A percentile compares a stretch with the other conserved stretches of the same genome.
Evolutionary conservation across 2,113 vertebrate genomes (phyloP).

Genomic region (Python bivittatus): DNA sequence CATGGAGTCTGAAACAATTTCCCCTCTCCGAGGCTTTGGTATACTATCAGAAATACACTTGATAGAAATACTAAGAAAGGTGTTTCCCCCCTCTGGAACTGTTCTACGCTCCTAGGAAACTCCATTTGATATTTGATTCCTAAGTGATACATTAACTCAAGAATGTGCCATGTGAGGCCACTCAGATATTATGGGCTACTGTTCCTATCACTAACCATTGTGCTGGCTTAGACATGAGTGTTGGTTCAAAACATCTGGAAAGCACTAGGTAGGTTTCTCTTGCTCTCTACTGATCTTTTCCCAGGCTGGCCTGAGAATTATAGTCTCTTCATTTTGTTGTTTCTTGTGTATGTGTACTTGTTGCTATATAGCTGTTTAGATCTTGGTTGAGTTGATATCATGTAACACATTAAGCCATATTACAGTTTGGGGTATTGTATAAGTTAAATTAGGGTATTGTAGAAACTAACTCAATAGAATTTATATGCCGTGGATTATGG

Average conservation of each 20-base stretch:
- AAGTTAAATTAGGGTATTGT: not conserved
- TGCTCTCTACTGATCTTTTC: not conserved
- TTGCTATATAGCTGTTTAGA: not conserved
- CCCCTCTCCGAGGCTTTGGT: not conserved
- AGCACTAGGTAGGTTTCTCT: not conserved
- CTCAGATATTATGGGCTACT: not conserved
- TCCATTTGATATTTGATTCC: not conserved
- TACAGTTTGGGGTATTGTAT: not conserved
- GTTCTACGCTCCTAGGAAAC: not conserved
- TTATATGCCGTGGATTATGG: not conserved
- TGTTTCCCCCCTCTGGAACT: not conserved
- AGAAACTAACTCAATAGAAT: not conserved
- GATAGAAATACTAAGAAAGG: not conserved
- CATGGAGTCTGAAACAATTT: not conserved
- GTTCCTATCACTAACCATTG: not conserved
- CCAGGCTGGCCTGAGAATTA: not conserved
- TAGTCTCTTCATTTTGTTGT: not conserved
- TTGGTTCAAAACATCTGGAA: not conserved
- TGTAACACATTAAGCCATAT: not conserved
- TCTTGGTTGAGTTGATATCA: not conserved
- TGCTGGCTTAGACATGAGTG: not conserved
- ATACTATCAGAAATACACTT: not conserved
- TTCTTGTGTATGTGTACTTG: not conserved
- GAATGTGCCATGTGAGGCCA: not conserved
- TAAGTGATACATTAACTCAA: not conserved